phyloP scores from a whole-genome alignment of 2,797 vertebrate genomes.

The Potorous gilbertii region DNA sequence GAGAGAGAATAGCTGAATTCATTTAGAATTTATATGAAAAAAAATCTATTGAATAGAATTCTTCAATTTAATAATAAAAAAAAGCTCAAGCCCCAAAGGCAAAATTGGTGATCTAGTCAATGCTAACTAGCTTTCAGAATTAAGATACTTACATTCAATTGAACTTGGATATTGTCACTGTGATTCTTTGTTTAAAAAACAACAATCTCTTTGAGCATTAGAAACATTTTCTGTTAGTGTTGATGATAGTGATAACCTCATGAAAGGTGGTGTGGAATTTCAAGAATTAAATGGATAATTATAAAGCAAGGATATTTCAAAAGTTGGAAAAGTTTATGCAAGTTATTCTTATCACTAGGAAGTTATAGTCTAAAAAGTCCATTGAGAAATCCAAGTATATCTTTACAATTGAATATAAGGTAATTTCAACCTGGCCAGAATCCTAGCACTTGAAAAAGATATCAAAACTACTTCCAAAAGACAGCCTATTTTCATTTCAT shows the following conservation, averaged over 20 bases:
- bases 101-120: neutral
- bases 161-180: neutral
- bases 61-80: slow-evolving; percentile 1
- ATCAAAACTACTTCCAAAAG: slow-evolving; percentile 14
- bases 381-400: neutral
- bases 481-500: neutral
- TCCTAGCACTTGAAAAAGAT: neutral
- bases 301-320: slow-evolving; percentile 7
- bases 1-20: slow-evolving; percentile 30
- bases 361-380: neutral
- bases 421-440: neutral
- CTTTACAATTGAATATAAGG: slow-evolving; percentile 1
- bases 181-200: neutral
- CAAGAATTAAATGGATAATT: neutral
- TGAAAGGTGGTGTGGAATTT: neutral
- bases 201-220: neutral
- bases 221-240: neutral
- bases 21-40: slow-evolving; percentile 52
- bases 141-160: too few species aligned
- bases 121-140: neutral
- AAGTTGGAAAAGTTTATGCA: slow-evolving; percentile 35
- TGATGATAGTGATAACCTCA: neutral
- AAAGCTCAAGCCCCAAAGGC: neutral
- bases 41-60: slow-evolving; percentile 30
- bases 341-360: slow-evolving; percentile 9